Evolutionary conservation across 2,888 invertebrate species (phyloP).

Genomic region (Philopedon plagiatum): DNA sequence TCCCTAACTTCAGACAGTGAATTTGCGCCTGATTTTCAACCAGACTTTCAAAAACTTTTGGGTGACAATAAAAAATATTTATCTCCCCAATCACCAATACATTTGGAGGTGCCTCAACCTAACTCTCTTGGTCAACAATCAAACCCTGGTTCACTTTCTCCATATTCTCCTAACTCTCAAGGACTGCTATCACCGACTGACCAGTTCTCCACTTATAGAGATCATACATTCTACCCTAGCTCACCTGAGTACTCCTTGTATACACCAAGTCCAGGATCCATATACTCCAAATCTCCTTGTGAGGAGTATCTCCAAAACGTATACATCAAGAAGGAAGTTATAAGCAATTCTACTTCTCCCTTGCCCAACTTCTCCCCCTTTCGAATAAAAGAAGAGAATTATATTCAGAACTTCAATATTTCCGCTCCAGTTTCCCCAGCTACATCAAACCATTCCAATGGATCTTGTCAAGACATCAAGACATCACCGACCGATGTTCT

Average conservation of each 20-base stretch:
- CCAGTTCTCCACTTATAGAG: conserved; percentile 70
- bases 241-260: conserved; percentile 70
- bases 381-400: conserved; percentile 68
- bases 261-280: conserved; percentile 70
- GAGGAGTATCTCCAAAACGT: conserved; percentile 67
- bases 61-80: conserved; percentile 57
- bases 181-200: conserved; percentile 67
- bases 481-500: conserved; percentile 55
- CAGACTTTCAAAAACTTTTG: conserved; percentile 66
- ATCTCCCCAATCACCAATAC: conserved; percentile 69
- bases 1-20: conserved; percentile 55
- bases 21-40: conserved; percentile 57
- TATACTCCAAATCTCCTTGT: conserved; percentile 74
- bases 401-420: conserved; percentile 64
- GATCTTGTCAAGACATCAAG: conserved; percentile 58
- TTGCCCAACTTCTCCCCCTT: conserved; percentile 68
- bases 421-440: conserved; percentile 69
- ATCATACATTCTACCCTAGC: conserved; percentile 67
- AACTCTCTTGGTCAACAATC: conserved; percentile 56
- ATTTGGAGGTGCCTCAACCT: conserved; percentile 66
- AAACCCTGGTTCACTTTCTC: conserved; percentile 62
- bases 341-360: conserved; percentile 71
- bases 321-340: conserved; percentile 70
- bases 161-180: conserved; percentile 69
- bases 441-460: conserved; percentile 57